phyloP scores from a whole-genome alignment of 2,888 invertebrate genomes.

The Cetonia aurata region DNA sequence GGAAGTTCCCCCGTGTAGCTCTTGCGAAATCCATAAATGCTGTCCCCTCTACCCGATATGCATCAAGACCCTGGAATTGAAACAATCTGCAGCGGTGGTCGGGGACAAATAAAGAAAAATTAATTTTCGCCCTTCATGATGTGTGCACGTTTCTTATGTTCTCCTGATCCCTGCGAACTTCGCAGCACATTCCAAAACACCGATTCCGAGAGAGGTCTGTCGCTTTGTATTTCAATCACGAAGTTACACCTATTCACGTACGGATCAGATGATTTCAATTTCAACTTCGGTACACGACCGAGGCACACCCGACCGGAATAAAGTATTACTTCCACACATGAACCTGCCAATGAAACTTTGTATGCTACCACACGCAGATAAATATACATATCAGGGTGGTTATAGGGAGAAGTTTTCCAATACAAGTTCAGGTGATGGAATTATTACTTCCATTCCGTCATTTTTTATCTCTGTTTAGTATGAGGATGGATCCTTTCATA shows the following conservation, averaged over 20 bases:
- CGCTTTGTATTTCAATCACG: slow-evolving; percentile 51
- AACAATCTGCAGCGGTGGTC: slow-evolving; percentile 12
- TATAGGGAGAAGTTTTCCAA: slow-evolving; percentile 22
- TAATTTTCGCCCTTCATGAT: not conserved
- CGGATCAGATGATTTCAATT: slow-evolving; percentile 51
- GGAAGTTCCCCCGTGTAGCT: slow-evolving; percentile 7
- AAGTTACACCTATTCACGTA: slow-evolving; percentile 50
- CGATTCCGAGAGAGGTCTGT: slow-evolving; percentile 13
- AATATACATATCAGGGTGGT: slow-evolving; percentile 22
- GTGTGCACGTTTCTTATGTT: not conserved
- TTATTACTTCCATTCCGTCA: slow-evolving; percentile 17
- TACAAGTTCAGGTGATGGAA: slow-evolving; percentile 26
- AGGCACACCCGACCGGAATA: slow-evolving; percentile 37
- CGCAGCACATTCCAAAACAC: not conserved
- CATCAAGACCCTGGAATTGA: slow-evolving; percentile 3
- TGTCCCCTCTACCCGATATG: not conserved
- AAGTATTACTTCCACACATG: slow-evolving; percentile 35
- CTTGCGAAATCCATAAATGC: not conserved
- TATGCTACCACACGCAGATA: slow-evolving; percentile 6
- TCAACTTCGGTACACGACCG: slow-evolving; percentile 45
- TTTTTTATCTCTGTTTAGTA: not conserved
- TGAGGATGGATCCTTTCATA: not conserved
- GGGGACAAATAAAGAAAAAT: slow-evolving; percentile 20
- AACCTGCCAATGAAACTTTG: slow-evolving; percentile 36
- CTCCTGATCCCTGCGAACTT: not conserved